Conservation (phyloP, 2,888 invertebrate genomes). For the Volucella zonaria region DNA sequence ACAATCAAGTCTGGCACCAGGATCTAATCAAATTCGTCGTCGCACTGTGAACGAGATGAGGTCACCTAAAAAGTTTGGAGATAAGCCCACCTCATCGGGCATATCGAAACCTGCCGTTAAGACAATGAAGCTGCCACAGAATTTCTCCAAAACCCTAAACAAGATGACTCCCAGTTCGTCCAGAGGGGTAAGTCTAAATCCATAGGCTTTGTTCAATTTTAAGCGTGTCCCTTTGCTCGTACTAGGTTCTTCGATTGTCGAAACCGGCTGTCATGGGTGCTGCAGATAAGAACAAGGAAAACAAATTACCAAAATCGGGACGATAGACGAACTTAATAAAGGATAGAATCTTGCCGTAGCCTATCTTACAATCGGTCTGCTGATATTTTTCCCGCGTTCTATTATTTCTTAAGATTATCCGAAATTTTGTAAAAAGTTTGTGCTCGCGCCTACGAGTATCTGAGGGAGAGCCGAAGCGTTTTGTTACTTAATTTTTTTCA, state of each 20-base stretch:
- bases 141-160: constrained; percentile 60
- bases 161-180: constrained; percentile 59
- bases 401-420: constrained; percentile 32
- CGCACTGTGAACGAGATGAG: constrained; percentile 61
- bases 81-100: constrained; percentile 54
- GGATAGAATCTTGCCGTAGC: not conserved
- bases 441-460: not conserved
- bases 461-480: not conserved
- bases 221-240: not conserved
- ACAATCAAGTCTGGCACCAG: constrained; percentile 49
- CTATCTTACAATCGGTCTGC: constrained; percentile 17
- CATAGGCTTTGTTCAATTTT: not conserved
- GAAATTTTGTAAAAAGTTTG: constrained; percentile 23
- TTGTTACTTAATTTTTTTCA: constrained; percentile 4
- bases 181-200: constrained; percentile 52
- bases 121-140: constrained; percentile 59
- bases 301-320: constrained; percentile 47
- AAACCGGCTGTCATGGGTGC: constrained; percentile 29
- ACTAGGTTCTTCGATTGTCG: constrained; percentile 51
- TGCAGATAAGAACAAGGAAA: constrained; percentile 63
- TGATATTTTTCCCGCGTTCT: constrained; percentile 14
- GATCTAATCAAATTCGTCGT: constrained; percentile 55
- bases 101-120: constrained; percentile 58
- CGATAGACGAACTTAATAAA: constrained; percentile 7
- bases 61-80: constrained; percentile 55